Base-by-base conservation (phyloP, 1,140 invertebrate species). In the Mamestra configurata region DNA sequence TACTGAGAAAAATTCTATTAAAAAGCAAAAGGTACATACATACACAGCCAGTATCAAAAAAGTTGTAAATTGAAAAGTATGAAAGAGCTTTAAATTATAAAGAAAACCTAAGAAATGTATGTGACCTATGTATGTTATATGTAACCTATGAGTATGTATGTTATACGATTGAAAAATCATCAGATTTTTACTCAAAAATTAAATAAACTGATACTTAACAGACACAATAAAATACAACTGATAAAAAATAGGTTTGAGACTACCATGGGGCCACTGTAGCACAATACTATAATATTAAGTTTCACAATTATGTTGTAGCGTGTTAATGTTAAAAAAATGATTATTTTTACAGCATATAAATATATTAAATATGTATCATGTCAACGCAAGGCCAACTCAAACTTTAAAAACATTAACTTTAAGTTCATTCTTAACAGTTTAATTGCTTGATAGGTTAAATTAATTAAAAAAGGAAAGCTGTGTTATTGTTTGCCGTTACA, bases 31-130 rank as follows among this genome's bases (percentile, higher is more conserved):
- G 55, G 55, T 1, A 18, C 24, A 24, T n/a, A n/a, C n/a, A n/a
- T n/a, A 57, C 5, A 57, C 24, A 11, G 4, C 13, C 55, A 20
- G 55, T 13, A 5, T 0, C 22, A 13, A 57, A 57, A 22, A 57
- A 57, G 24, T 13, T 57, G 13, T 20, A 57, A 27, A 57, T 57
- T 57, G 13, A 57, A 57, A 57, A 57, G 24, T 57, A 57, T 57
- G 3, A 57, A 57, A 6, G 55, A 22, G 55, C 55, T 27, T 13
- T 57, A 57, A 6, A 13, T 22, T 57, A 57, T 2, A 57, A 57
- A 27, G 55, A 57, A 27, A 24, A 13, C 55, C 13, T 57, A 27
- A 24, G 55, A 57, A 20, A 57, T 57, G 55, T n/a, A n/a, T n/a
- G n/a, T n/a, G n/a, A n/a, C n/a, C n/a, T n/a, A n/a, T n/a, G n/a